Conservation (phyloP, 2,797 vertebrate genomes). For the Pampus argenteus region DNA sequence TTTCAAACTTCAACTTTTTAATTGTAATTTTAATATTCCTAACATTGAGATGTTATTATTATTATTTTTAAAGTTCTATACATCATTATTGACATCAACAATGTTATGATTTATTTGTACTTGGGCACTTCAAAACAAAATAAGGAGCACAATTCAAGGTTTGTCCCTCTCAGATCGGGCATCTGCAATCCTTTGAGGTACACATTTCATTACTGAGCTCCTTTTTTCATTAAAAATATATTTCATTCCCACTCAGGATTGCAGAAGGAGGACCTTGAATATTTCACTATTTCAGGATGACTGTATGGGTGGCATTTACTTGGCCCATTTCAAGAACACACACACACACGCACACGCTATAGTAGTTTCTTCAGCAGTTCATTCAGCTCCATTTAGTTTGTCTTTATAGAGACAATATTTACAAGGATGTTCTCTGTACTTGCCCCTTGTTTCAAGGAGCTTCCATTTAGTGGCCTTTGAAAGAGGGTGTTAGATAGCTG, state of each 20-base stretch:
- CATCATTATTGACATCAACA: neutral
- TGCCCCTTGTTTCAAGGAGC: neutral
- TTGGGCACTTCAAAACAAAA: slow-evolving; percentile 17
- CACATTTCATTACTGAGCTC: slow-evolving; percentile 18
- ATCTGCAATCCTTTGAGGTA: slow-evolving; percentile 11
- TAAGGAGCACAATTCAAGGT: slow-evolving; percentile 22
- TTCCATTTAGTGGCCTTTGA: too few species aligned
- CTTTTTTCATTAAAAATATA: slow-evolving; percentile 8
- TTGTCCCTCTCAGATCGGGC: neutral
- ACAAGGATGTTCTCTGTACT: neutral
- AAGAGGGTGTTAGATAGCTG: too few species aligned
- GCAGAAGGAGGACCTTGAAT: slow-evolving; percentile 13
- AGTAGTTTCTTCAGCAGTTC: neutral
- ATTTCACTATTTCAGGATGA: slow-evolving; percentile 18
- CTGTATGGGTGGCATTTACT: neutral
- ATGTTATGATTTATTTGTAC: slow-evolving; percentile 5
- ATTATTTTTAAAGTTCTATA: neutral
- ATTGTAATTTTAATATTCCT: neutral
- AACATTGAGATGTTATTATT: neutral
- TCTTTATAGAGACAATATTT: neutral
- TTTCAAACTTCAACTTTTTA: neutral
- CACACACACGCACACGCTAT: slow-evolving; percentile 5
- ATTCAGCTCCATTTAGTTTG: neutral
- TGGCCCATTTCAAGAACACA: slow-evolving; percentile 17
- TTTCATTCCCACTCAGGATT: slow-evolving; percentile 3